Evolutionary conservation across 2,888 invertebrate genomes (phyloP).

Genomic region (Spodoptera picta): DNA sequence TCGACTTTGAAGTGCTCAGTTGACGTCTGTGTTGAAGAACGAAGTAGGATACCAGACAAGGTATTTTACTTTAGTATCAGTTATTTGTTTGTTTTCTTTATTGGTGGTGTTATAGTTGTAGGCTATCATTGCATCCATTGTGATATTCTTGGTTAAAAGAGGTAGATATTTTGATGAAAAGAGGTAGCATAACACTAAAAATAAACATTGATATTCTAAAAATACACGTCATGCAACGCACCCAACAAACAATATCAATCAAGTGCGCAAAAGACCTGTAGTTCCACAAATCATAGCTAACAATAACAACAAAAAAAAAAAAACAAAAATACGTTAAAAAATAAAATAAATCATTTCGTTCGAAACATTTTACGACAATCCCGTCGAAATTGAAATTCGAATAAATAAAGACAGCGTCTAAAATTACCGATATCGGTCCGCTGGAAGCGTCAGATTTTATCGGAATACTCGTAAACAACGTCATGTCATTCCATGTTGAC

Average conservation of each 20-base stretch:
- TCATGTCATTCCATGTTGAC: slow-evolving; percentile 41
- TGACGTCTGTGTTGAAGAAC: background rate
- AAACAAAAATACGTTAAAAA: too few species aligned
- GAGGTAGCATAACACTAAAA: too few species aligned
- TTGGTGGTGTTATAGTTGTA: too few species aligned
- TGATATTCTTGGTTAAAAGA: too few species aligned
- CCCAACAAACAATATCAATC: too few species aligned
- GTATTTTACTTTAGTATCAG: too few species aligned
- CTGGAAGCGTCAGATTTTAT: slow-evolving; percentile 49
- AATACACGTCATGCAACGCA: too few species aligned
- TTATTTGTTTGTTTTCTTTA: too few species aligned
- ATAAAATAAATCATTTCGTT: slow-evolving; percentile 22
- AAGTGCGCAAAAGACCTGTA: background rate
- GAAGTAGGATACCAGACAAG: too few species aligned
- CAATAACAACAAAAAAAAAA: slow-evolving; percentile 9
- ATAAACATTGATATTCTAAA: too few species aligned
- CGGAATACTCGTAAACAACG: slow-evolving; percentile 41
- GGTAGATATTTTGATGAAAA: too few species aligned
- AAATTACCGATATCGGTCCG: slow-evolving; percentile 42
- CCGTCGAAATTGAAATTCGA: slow-evolving; percentile 40
- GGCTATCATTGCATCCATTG: too few species aligned
- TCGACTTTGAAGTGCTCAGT: background rate
- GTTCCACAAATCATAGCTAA: slow-evolving; percentile 1
- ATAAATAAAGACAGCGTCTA: slow-evolving; percentile 41
- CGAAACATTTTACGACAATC: slow-evolving; percentile 24